These are phyloP conservation scores for Ceratina japonica DNA, from an alignment of 1,140 invertebrate species.

Conservation along the genomic window DNA sequence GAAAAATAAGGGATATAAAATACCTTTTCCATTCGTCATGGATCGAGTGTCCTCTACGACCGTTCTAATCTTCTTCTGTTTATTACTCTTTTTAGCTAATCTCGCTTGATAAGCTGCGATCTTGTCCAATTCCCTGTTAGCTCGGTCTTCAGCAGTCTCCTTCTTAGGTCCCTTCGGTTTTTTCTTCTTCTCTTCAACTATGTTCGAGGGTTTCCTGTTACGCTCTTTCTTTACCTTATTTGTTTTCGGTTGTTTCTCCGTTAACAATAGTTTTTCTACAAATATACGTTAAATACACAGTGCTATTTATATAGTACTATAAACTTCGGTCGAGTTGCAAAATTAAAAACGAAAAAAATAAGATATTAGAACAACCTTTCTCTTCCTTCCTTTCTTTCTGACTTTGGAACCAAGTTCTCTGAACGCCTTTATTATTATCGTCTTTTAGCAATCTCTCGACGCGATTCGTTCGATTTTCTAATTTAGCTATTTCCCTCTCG, in stretches of 20 bases:
- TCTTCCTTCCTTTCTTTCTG: slow-evolving; percentile 89
- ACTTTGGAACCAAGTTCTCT: slow-evolving; percentile 93
- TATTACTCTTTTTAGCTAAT: slow-evolving; percentile 86
- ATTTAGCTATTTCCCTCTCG: slow-evolving; percentile 89
- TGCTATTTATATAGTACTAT: background rate
- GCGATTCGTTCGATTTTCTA: slow-evolving; percentile 92
- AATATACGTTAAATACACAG: slow-evolving; percentile 33
- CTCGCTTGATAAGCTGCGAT: slow-evolving; percentile 88
- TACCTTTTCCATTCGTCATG: slow-evolving; percentile 48
- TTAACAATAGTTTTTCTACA: slow-evolving; percentile 71
- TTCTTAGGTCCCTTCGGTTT: slow-evolving; percentile 80
- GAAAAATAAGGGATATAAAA: slow-evolving; percentile 25
- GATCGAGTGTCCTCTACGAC: slow-evolving; percentile 81
- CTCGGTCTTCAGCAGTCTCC: slow-evolving; percentile 86
- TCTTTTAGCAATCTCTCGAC: slow-evolving; percentile 87
- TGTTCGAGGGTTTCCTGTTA: slow-evolving; percentile 58
- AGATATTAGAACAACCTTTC: slow-evolving; percentile 79
- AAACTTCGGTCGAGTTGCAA: background rate
- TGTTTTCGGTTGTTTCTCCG: slow-evolving; percentile 59
- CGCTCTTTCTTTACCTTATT: slow-evolving; percentile 67
- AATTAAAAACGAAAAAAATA: slow-evolving; percentile 17
- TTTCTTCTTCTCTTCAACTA: slow-evolving; percentile 79
- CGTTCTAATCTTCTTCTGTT: slow-evolving; percentile 85
- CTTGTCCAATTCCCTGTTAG: slow-evolving; percentile 85
- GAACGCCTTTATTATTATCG: slow-evolving; percentile 64